Evolutionary conservation across 2,888 invertebrate genomes (phyloP), one percentile per base, ranked within the genome.

Genomic region (Watsonalla binaria): DNA sequence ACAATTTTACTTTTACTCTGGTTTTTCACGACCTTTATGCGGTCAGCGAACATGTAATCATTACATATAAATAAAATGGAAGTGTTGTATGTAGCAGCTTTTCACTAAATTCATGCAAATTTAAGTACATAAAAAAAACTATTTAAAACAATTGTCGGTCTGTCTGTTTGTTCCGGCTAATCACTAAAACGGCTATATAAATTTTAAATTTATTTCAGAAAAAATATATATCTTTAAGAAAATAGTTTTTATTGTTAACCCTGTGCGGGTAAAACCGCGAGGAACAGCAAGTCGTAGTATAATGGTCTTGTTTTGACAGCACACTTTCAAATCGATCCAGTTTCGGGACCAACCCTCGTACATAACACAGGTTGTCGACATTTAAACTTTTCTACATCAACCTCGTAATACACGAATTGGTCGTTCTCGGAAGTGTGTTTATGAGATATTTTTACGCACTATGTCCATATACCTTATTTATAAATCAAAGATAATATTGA

Each of bases 21-120:
- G 75, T 84, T 85, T 84, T 86, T 80, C 83, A 68, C 76, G 83
- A 84, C 83, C 82, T 82, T 75, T 79, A 74, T 73, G 74, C 49
- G 57, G 33, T 9, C 34, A 5, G 14, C 5, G 11, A 45, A 45
- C 37, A 59, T 65, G 63, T 64, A 68, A 68, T 73, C 66, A 2
- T 24, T 24, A 24, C 24, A 24, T 24, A 24, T 24, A 24, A 24
- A 24, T 24, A 24, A 24, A 24, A 24, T 24, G 1, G 4, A 24
- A 24, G 24, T 24, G 24, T 24, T 4, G 1, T 24, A 2, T 24
- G 4, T 24, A 24, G 4, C 4, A 24, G 24, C 24, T 24, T 24
- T 24, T 24, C 24, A 24, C 24, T 24, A 2, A 24, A 24, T 24
- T 1, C 24, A 24, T 24, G 24, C 24, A 24, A 24, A n/a, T n/a